Conservation (phyloP, 2,888 invertebrate genomes). For the Spatulosminthurus flaviceps region DNA sequence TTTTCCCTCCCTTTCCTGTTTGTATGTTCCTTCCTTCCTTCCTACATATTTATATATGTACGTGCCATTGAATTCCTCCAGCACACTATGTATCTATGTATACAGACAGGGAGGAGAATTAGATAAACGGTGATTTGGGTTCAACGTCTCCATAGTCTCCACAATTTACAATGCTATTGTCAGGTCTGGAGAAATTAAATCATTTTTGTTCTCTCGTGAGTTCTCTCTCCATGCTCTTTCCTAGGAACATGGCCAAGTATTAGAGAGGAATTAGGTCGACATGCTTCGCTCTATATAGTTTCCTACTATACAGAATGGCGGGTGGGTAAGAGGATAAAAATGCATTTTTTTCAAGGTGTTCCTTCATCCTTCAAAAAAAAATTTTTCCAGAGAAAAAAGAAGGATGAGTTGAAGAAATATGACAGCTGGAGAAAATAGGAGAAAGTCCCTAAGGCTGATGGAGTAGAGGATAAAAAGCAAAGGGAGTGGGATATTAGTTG, state of each 20-base stretch:
- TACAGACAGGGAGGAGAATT: not conserved
- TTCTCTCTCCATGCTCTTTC: not conserved
- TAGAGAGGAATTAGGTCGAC: no score
- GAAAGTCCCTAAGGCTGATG: not conserved
- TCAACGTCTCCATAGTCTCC: no score
- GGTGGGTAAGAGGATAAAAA: no score
- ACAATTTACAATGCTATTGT: not conserved
- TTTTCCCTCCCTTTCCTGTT: not conserved
- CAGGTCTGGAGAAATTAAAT: not conserved
- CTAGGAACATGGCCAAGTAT: no score
- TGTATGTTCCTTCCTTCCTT: not conserved
- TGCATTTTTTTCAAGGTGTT: no score
- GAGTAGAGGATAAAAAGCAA: not conserved
- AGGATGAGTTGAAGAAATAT: no score
- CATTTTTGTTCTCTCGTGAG: not conserved
- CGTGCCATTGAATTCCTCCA: no score
- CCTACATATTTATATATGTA: not conserved
- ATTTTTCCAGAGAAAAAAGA: no score
- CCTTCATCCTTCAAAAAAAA: no score
- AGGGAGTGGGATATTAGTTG: not conserved
- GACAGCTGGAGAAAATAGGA: not conserved
- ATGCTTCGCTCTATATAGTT: no score
- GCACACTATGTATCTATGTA: not conserved
- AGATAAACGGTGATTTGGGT: constrained; percentile 6
- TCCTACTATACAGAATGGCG: no score